Evolutionary conservation across 2,113 vertebrate species (phyloP), one percentile per base, ranked within the genome.

Genomic region (Zapornia atra): DNA sequence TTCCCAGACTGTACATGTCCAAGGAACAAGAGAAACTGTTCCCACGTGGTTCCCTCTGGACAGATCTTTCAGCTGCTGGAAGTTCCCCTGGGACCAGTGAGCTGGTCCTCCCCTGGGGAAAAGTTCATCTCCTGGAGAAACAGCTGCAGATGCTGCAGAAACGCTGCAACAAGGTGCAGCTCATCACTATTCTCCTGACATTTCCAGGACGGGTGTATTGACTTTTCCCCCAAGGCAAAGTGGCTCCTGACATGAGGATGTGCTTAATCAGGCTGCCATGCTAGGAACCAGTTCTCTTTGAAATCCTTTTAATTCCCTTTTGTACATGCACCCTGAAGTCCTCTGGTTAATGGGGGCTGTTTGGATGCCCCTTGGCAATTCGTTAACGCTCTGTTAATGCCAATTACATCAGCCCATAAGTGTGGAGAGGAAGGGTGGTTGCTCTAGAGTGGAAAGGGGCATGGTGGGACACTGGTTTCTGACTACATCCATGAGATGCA

Each of bases 351-450:
- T 3, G 56, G 83, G 44, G 72, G 82, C 60, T 44, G 68, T 78
- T 88, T 70, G 90, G 90, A 60, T 86, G 88, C 38, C 94, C 46
- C 68, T 25, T 33, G 80, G 95, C 72, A 13, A 18, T 73, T 81
- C 20, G 80, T 88, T 94, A 95, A 94, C 4, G 51, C 86, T 81
- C 82, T 50, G 88, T 66, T 96, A 73, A 70, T 46, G 92, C 36
- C 91, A 56, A 83, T 94, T 75, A 61, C 46, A 75, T 59, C 80
- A 63, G 90, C 15, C 28, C 54, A 4, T 3, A 21, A 83, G 60
- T 5, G 15, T 0, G 3, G 83, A 66, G 46, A 33, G 16, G 11
- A 4, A 46, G n/a, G 54, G 48, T 31, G 70, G 69, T 2, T 69
- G 68, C 57, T 82, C 46, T 72, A 59, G 14, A 1, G 0, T 61